A percentile compares a stretch with the other conserved stretches of the same genome.
These are phyloP conservation scores for Mesorhabditis sp. DNA, from an alignment of 2,888 invertebrate genomes.

Conservation along the genomic window DNA sequence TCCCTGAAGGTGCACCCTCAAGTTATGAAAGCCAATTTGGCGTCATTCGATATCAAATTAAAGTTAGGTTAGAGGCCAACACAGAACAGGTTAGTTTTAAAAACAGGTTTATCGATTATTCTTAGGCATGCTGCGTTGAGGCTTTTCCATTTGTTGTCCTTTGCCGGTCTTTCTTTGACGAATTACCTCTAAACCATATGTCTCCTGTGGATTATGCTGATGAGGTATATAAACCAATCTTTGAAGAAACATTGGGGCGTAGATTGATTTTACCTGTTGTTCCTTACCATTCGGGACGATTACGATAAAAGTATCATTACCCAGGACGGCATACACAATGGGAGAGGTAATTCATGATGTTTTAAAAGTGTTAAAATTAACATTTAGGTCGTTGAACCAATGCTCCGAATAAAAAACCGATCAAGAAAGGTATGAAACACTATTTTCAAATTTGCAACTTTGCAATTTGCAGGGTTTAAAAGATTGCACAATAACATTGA, in stretches of 20 bases:
- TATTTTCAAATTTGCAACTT: not conserved
- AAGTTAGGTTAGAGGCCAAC: conserved; percentile 42
- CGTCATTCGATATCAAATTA: conserved; percentile 49
- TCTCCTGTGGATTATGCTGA: conserved; percentile 52
- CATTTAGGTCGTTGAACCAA: conserved; percentile 40
- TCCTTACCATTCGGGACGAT: conserved; percentile 54
- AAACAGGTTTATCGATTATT: not conserved
- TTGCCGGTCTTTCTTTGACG: conserved; percentile 51
- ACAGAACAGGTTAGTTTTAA: conserved; percentile 42
- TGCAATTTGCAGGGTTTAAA: conserved; percentile 31
- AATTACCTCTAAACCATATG: conserved; percentile 47
- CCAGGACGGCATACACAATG: conserved; percentile 47
- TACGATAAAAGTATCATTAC: conserved; percentile 43
- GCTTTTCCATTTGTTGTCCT: conserved; percentile 52
- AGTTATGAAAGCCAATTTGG: conserved; percentile 54
- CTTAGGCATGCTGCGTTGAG: conserved; percentile 47
- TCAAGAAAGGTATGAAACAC: conserved; percentile 33
- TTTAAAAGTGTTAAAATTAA: not conserved
- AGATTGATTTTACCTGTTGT: conserved; percentile 56
- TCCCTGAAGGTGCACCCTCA: conserved; percentile 45
- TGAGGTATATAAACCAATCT: conserved; percentile 17
- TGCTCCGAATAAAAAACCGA: conserved; percentile 44
- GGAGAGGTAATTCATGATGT: conserved; percentile 41
- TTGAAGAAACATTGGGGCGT: not conserved
- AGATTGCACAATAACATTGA: conserved; percentile 42